A percentile compares a stretch with the other conserved stretches of the same genome.
phyloP scores from a whole-genome alignment of 2,113 vertebrate genomes.

The Cervus canadensis region DNA sequence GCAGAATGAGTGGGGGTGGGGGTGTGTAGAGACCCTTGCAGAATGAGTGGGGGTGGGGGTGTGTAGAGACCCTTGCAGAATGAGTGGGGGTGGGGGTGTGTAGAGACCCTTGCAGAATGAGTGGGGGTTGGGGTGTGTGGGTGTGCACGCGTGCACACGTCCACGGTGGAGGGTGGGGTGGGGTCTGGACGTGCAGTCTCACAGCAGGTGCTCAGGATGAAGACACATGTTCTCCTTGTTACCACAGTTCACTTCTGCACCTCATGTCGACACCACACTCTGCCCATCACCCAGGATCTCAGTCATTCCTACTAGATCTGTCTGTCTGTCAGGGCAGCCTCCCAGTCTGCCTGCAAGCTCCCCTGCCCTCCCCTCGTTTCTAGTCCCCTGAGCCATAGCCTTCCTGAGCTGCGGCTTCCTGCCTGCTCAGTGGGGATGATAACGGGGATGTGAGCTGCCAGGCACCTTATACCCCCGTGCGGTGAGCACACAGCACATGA shows the following conservation, averaged over 20 bases:
- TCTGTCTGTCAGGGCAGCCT: not conserved
- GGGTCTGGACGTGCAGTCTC: accelerated
- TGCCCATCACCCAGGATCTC: not conserved
- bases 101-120: not conserved
- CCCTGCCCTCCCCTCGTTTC: not conserved
- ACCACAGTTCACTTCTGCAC: not conserved
- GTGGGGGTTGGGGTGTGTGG: not conserved
- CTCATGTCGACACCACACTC: not conserved
- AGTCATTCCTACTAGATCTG: not conserved
- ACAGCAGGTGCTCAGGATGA: not conserved
- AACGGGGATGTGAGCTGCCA: accelerated
- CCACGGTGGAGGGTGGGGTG: accelerated
- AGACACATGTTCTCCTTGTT: accelerated
- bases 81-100: too few relatives aligned
- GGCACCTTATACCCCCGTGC: too few relatives aligned
- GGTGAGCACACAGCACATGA: not conserved
- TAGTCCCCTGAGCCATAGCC: not conserved
- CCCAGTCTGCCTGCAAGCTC: not conserved
- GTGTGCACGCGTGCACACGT: accelerated
- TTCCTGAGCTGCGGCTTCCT: not conserved
- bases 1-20: too few relatives aligned
- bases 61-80: too few relatives aligned
- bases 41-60: accelerated
- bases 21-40: not conserved
- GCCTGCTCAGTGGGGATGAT: not conserved